These are phyloP conservation scores for Morbakka virulenta DNA, from an alignment of 30 jellyfish, hydroid and myxozoan genomes.

Conservation along the genomic window DNA sequence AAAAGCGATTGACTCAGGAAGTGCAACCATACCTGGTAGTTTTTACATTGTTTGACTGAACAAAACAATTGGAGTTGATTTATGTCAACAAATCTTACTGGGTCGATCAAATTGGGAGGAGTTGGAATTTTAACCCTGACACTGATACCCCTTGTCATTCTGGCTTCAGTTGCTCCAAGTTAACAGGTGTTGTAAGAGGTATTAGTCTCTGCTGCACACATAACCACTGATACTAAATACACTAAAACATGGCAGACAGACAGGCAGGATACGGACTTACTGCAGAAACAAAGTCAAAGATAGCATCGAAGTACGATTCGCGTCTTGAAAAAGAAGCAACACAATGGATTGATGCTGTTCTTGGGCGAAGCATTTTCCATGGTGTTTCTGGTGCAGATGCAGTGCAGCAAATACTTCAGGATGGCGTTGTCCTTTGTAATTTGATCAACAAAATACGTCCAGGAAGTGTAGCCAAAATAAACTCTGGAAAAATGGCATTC, in stretches of 20 bases:
- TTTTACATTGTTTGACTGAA: too few relatives aligned
- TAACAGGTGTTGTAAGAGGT: too few relatives aligned
- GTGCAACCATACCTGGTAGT: too few relatives aligned
- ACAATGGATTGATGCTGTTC: constrained; percentile 86
- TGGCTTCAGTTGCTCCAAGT: too few relatives aligned
- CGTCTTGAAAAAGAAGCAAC: constrained; percentile 64
- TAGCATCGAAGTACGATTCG: constrained; percentile 69
- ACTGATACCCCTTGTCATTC: too few relatives aligned
- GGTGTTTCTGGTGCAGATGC: constrained; percentile 18
- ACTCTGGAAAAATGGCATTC: constrained; percentile 79
- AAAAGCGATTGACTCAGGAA: too few relatives aligned
- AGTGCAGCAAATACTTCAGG: constrained; percentile 54
- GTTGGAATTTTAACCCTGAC: too few relatives aligned
- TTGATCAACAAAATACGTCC: constrained; percentile 67
- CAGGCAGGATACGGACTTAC: constrained; percentile 94
- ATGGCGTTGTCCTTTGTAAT: constrained; percentile 72
- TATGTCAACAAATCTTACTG: too few relatives aligned
- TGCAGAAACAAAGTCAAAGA: constrained; percentile 85
- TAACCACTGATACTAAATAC: too few relatives aligned
- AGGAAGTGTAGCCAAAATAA: constrained; percentile 74
- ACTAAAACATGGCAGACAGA: constrained; percentile 91
- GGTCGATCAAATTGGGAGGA: too few relatives aligned
- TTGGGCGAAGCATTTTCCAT: constrained; percentile 22
- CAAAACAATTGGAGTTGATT: too few relatives aligned
- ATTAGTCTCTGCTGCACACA: too few relatives aligned